phyloP scores from a whole-genome alignment of 2,888 invertebrate genomes.

The Lasioglossum lativentre region DNA sequence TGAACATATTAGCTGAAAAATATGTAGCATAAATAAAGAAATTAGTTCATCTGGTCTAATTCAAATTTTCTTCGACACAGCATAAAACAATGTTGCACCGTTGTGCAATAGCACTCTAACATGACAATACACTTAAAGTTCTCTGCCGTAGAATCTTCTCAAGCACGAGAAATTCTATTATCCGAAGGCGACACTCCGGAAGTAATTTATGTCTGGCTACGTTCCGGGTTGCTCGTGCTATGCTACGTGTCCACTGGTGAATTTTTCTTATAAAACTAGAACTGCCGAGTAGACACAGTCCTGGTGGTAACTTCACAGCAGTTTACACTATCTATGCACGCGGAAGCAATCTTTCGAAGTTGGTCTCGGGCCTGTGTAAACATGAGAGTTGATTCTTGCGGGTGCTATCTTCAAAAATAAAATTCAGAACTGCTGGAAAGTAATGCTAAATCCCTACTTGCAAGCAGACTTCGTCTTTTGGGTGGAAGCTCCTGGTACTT shows the following conservation, averaged over 20 bases:
- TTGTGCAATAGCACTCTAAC: not conserved
- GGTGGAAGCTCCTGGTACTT: too few relatives aligned
- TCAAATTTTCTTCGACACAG: not conserved
- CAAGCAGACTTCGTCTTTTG: not conserved
- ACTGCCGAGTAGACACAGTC: not conserved
- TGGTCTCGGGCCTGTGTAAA: not conserved
- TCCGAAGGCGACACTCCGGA: conserved; percentile 13
- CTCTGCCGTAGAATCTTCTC: conserved; percentile 3
- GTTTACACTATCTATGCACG: not conserved
- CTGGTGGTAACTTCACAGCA: not conserved
- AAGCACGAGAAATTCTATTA: conserved; percentile 18
- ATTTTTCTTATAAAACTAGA: conserved; percentile 2
- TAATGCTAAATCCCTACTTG: not conserved
- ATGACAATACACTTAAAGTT: not conserved
- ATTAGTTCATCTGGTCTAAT: not conserved
- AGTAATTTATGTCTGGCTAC: conserved; percentile 15
- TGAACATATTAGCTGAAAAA: too few relatives aligned
- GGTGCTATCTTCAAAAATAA: not conserved
- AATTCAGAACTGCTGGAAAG: not conserved
- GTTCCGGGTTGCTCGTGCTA: conserved; percentile 30
- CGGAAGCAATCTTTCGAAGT: not conserved
- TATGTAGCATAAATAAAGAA: not conserved
- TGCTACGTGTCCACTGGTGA: not conserved
- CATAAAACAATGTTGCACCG: not conserved
- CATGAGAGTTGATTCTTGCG: not conserved